phyloP scores from a whole-genome alignment of 2,888 invertebrate genomes.

The Drosophila mayaguana region DNA sequence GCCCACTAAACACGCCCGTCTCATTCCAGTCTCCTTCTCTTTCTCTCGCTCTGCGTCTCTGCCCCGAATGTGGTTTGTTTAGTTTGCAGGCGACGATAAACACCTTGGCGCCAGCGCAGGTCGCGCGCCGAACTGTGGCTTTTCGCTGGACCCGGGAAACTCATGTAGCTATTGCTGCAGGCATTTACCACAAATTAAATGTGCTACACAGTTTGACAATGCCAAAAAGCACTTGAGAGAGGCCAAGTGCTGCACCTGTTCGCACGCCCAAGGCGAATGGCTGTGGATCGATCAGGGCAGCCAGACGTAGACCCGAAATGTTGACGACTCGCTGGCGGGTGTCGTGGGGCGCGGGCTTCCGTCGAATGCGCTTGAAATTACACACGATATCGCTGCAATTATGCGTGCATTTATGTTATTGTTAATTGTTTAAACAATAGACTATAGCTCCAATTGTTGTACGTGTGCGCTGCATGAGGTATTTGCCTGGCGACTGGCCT shows the following conservation, averaged over 20 bases:
- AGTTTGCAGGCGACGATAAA: constrained; percentile 74
- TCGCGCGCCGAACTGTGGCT: constrained; percentile 4
- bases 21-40: not conserved
- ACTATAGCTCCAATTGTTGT: constrained; percentile 38
- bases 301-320: constrained; percentile 13
- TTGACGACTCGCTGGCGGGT: constrained; percentile 67
- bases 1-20: constrained; percentile 5
- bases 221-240: constrained; percentile 43
- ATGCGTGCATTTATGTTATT: constrained; percentile 73
- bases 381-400: constrained; percentile 61
- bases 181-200: constrained; percentile 32
- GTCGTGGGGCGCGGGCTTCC: constrained; percentile 68
- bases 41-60: not conserved
- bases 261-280: not conserved
- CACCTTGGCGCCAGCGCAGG: constrained; percentile 69
- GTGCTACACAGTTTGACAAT: constrained; percentile 44
- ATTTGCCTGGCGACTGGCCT: not conserved
- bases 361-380: constrained; percentile 73
- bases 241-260: constrained; percentile 42
- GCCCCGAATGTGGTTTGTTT: constrained; percentile 61
- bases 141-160: not conserved
- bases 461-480: constrained; percentile 56
- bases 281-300: constrained; percentile 10
- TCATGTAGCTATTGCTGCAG: not conserved
- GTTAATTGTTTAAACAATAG: constrained; percentile 77